Evolutionary conservation across 2,797 vertebrate genomes (phyloP).

Genomic region (Brachymystax lenok): DNA sequence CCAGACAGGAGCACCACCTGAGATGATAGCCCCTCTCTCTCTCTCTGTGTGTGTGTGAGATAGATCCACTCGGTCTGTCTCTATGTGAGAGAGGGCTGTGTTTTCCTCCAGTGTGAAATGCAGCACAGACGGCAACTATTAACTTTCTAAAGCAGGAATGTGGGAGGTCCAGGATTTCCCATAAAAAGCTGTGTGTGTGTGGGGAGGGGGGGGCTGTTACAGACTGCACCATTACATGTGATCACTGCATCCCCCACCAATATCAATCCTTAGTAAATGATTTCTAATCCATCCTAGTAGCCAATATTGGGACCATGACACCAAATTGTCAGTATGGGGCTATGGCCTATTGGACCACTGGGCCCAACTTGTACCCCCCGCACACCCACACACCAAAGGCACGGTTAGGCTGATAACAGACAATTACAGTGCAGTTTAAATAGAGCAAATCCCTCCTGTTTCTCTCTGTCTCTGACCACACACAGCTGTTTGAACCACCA

Average conservation of each 20-base stretch:
- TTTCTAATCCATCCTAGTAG: conserved; percentile 28
- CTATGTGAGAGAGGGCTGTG: conserved; percentile 41
- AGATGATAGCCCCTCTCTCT: conserved; percentile 34
- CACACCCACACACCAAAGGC: conserved; percentile 43
- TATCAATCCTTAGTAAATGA: not conserved
- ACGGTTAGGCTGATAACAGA: conserved; percentile 38
- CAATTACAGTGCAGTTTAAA: conserved; percentile 43
- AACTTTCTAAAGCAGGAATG: conserved; percentile 81
- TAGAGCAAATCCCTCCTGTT: conserved; percentile 16
- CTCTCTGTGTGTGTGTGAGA: conserved; percentile 20
- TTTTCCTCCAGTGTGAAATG: conserved; percentile 76
- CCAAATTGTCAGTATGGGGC: conserved; percentile 37
- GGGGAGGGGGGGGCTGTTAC: conserved; percentile 19
- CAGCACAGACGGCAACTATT: conserved; percentile 82
- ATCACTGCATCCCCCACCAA: not conserved
- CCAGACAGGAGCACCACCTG: conserved; percentile 50
- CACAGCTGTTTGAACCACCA: conserved; percentile 2
- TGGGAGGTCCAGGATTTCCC: conserved; percentile 80
- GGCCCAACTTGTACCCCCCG: conserved; percentile 19
- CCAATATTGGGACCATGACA: conserved; percentile 38
- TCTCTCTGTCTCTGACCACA: conserved; percentile 21
- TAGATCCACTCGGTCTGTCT: not conserved
- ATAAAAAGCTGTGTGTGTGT: conserved; percentile 71
- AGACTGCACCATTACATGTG: conserved; percentile 52
- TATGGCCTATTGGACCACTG: conserved; percentile 40